Conservation (phyloP, 2,797 vertebrate genomes). For the Girardinus metallicus region DNA sequence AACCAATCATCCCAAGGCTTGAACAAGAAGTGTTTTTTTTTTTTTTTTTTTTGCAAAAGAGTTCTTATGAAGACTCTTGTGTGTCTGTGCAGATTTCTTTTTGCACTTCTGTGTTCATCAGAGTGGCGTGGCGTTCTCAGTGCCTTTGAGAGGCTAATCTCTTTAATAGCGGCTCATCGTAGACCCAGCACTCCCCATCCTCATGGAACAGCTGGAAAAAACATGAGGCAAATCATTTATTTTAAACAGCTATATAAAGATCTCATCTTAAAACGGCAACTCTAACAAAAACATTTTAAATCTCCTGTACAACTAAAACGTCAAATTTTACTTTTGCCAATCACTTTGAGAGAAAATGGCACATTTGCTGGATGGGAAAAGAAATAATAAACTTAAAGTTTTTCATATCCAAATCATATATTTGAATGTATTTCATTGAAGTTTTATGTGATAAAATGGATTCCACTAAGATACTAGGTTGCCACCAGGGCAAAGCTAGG, state of each 20-base stretch:
- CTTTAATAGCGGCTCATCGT: constrained; percentile 95
- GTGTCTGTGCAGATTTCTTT: constrained; percentile 60
- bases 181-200: constrained; percentile 98
- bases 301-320: background rate
- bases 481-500: background rate
- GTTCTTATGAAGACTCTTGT: constrained; percentile 85
- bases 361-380: background rate
- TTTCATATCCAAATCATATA: background rate
- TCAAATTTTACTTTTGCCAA: background rate
- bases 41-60: constrained; percentile 73
- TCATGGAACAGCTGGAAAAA: constrained; percentile 92
- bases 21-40: constrained; percentile 74
- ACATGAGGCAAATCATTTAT: background rate
- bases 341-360: background rate
- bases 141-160: constrained; percentile 87
- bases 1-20: constrained; percentile 84
- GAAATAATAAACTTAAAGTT: background rate
- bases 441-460: background rate
- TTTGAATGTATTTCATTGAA: background rate
- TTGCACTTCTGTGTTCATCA: constrained; percentile 50
- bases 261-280: background rate
- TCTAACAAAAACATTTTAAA: background rate
- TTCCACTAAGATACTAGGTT: background rate
- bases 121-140: constrained; percentile 69
- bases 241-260: background rate